Evolutionary conservation across 2,797 vertebrate genomes (phyloP).

Genomic region (Ceryle rudis): DNA sequence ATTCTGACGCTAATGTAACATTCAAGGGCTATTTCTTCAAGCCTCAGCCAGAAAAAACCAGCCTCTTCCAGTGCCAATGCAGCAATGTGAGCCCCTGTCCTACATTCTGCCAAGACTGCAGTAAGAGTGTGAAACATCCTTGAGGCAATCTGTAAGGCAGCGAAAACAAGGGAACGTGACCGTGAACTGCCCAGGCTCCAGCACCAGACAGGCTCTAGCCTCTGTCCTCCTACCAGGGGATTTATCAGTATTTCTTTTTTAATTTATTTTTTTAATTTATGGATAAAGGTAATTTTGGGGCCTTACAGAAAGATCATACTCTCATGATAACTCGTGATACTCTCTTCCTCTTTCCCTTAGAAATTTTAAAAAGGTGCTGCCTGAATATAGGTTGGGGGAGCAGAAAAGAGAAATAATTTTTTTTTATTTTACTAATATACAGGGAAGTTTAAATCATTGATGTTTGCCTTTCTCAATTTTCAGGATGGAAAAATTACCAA

Average conservation of each 20-base stretch:
- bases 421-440: background rate
- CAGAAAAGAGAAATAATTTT: background rate
- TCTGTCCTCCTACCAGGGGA: too few species aligned
- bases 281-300: too few species aligned
- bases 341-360: background rate
- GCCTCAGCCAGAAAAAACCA: background rate
- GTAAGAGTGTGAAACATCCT: background rate
- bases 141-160: background rate
- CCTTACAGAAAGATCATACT: too few species aligned
- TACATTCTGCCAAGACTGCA: constrained; percentile 49
- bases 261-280: too few species aligned
- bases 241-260: too few species aligned
- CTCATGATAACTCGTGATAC: too few species aligned
- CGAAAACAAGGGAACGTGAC: background rate
- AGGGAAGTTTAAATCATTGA: background rate
- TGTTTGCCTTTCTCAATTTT: background rate
- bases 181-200: background rate
- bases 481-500: background rate
- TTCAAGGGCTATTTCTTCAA: background rate
- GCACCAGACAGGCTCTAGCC: background rate
- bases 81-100: constrained; percentile 9
- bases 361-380: background rate
- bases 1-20: background rate
- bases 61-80: background rate
- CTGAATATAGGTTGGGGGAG: background rate